Base-by-base conservation (phyloP, 2,797 vertebrate genomes). In the Pseudochaenichthys georgianus region DNA sequence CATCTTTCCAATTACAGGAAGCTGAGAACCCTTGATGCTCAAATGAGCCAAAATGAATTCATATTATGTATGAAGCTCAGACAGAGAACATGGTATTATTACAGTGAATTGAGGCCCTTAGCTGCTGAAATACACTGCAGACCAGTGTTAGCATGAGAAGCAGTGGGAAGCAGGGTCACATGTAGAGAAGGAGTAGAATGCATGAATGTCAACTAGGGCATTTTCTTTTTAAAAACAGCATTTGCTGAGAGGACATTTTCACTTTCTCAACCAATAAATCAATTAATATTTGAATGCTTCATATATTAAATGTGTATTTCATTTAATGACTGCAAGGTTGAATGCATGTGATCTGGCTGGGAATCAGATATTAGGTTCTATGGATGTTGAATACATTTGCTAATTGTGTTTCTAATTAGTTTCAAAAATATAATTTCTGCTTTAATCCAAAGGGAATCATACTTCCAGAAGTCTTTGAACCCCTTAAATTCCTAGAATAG, bases 21-120 rank as follows among this genome's bases (percentile, higher is more conserved):
- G 63, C 64, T 60, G 51, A 81, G 58, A 59, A 12, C 51, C 42
- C 42, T 45, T 67, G 43, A 85, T 84, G 78, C 70, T 70, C 47
- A 82, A 82, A 77, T 84, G 80, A 64, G 67, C 52, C 68, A 21
- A 66, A 69, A 52, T 80, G 45, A 76, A 80, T 78, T 83, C 50
- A 64, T 64, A 68, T 72, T 65, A 83, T 46, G 28, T 73, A 47
- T 70, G 54, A 64, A 41, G 69, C 71, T 81, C 21, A 53, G 63
- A 73, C 78, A 80, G 71, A 67, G 73, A 70, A 82, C 82, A 77
- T 28, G 70, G 61, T 46, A 51, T 71, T 58, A 75, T 80, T 66
- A 65, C 67, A 81, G 67, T 68, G 60, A 73, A 76, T 41, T 43
- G 64, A 59, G n/a, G 54, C 7, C 53, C 57, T 64, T 46, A 76